Evolutionary conservation across 1,140 invertebrate species (phyloP).

Genomic region (Diuraphis noxia): DNA sequence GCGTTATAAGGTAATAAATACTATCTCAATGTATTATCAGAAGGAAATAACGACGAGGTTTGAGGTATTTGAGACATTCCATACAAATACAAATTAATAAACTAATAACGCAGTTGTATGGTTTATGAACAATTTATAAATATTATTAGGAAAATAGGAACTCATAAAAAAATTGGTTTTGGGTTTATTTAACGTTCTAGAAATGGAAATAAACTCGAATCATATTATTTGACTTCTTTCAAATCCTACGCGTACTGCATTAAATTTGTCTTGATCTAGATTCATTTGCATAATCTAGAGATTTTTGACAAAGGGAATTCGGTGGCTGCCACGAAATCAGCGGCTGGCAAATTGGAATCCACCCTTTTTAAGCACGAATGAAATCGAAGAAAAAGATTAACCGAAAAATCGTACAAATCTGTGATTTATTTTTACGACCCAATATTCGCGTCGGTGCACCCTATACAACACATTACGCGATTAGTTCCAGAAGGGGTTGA

Average conservation of each 20-base stretch:
- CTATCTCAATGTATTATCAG: neutral
- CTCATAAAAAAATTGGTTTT: neutral
- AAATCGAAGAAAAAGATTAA: constrained; percentile 44
- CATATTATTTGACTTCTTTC: neutral
- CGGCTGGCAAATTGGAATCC: constrained; percentile 34
- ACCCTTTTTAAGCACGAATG: constrained; percentile 33
- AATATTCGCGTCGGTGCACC: constrained; percentile 38
- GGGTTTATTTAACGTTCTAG: neutral
- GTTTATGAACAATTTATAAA: neutral
- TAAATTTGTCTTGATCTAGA: neutral
- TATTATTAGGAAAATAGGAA: neutral
- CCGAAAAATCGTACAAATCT: constrained; percentile 50
- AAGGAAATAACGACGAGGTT: neutral
- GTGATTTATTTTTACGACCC: constrained; percentile 47
- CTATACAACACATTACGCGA: constrained; percentile 29
- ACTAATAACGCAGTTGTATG: neutral
- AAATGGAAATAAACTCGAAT: neutral
- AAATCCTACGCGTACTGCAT: neutral
- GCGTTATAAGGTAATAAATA: neutral
- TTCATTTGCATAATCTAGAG: constrained; percentile 31
- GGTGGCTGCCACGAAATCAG: neutral
- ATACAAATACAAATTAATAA: neutral
- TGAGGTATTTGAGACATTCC: neutral
- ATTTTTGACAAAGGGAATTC: constrained; percentile 17
- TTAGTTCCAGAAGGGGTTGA: constrained; percentile 42